Conservation (phyloP, 2,113 vertebrate genomes). For the Stomatorhinus ivindoensis region DNA sequence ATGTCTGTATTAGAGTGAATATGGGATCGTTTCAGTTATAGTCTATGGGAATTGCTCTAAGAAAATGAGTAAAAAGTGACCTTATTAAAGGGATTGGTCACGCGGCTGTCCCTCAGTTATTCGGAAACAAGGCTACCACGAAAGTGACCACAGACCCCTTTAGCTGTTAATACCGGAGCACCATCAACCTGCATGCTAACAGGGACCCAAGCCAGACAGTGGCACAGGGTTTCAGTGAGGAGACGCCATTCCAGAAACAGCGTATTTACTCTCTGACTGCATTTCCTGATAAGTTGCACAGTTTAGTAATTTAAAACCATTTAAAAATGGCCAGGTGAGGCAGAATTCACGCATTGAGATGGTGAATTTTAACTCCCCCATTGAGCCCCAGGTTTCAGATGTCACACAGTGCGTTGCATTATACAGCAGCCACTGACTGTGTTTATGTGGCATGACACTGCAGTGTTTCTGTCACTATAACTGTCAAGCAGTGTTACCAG, state of each 20-base stretch:
- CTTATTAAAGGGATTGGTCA: background rate
- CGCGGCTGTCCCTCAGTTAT: background rate
- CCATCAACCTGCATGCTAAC: background rate
- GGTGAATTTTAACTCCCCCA: background rate
- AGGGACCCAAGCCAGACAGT: background rate
- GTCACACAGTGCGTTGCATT: background rate
- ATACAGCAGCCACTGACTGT: background rate
- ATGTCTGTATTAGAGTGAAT: background rate
- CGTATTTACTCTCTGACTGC: background rate
- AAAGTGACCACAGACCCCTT: background rate
- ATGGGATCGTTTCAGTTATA: background rate
- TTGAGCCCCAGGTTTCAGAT: background rate
- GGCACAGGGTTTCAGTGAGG: background rate
- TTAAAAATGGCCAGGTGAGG: background rate
- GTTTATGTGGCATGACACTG: background rate
- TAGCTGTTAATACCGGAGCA: background rate
- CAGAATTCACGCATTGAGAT: background rate
- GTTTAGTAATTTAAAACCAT: background rate
- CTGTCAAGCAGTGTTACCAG: background rate
- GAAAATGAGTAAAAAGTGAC: background rate
- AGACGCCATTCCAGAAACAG: background rate
- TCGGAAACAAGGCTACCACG: background rate
- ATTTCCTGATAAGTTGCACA: background rate
- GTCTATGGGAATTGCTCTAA: background rate
- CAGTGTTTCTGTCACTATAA: background rate